phyloP scores from a whole-genome alignment of 2,888 invertebrate genomes.

The Protophormia terraenovae region DNA sequence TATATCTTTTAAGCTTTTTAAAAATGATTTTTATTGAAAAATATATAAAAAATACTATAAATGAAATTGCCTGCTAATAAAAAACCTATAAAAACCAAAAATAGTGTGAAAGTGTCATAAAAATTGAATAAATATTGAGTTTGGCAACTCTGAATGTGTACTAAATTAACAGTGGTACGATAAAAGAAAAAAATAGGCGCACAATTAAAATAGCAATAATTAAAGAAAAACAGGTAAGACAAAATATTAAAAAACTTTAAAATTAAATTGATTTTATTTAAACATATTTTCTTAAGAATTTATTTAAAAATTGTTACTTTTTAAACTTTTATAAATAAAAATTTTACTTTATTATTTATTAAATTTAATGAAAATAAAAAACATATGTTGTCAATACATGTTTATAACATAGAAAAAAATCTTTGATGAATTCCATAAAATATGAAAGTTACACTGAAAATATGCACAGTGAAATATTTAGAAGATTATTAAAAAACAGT shows the following conservation, averaged over 20 bases:
- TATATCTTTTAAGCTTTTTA: background rate
- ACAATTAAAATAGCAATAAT: background rate
- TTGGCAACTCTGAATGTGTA: constrained; percentile 1
- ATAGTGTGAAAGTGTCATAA: constrained; percentile 11
- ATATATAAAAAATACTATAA: background rate
- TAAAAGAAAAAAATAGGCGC: background rate
- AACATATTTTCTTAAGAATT: no score
- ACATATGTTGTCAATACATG: no score
- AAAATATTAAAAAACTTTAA: background rate
- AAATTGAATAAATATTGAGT: constrained; percentile 1
- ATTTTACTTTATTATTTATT: no score
- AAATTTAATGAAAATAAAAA: no score
- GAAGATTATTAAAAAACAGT: no score
- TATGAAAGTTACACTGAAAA: no score
- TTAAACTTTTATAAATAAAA: no score
- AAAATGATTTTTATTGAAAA: background rate
- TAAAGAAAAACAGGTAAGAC: constrained; percentile 46
- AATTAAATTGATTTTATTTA: background rate
- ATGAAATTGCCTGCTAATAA: constrained; percentile 9
- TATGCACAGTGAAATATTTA: no score
- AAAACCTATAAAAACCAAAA: background rate
- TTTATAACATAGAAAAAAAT: no score
- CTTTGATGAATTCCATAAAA: no score
- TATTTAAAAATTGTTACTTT: no score
- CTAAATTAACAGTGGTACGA: constrained; percentile 6